Conservation (phyloP, 2,113 vertebrate species). For the Petrocephalus microphthalmus region DNA sequence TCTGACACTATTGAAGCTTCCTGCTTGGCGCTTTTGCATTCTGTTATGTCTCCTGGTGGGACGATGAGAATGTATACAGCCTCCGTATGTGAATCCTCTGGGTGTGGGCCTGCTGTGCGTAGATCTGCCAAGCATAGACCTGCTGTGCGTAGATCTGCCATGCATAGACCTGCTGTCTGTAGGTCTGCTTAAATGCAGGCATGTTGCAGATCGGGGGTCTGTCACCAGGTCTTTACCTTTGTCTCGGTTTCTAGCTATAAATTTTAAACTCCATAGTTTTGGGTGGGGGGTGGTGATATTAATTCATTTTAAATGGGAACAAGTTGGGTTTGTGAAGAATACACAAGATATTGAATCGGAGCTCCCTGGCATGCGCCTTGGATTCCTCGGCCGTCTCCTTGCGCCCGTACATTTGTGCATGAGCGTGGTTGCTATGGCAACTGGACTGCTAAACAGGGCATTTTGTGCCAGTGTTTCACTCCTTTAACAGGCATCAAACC, state of each 20-base stretch:
- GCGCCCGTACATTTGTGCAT: not conserved
- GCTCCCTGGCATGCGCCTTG: not conserved
- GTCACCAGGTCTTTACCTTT: not conserved
- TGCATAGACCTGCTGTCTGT: not conserved
- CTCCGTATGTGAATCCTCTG: not conserved
- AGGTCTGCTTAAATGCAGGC: not conserved
- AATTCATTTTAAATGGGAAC: not conserved
- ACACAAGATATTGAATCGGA: not conserved
- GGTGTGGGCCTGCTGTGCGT: too few species aligned
- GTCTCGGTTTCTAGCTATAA: not conserved
- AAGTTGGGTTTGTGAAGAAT: not conserved
- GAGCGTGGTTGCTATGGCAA: constrained; percentile 19
- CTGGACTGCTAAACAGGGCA: constrained; percentile 13
- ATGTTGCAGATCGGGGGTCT: not conserved
- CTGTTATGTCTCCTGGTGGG: not conserved
- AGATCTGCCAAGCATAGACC: not conserved
- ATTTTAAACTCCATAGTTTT: not conserved
- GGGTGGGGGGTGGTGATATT: not conserved
- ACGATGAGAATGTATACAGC: not conserved
- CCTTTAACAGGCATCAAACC: constrained; percentile 4
- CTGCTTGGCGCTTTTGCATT: not conserved
- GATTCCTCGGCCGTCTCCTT: not conserved
- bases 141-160: not conserved
- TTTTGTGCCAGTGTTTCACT: not conserved
- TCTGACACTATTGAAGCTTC: not conserved